Evolutionary conservation across 2,797 vertebrate species (phyloP), one percentile per base, ranked within the genome.

Genomic region (Amazona finschi): DNA sequence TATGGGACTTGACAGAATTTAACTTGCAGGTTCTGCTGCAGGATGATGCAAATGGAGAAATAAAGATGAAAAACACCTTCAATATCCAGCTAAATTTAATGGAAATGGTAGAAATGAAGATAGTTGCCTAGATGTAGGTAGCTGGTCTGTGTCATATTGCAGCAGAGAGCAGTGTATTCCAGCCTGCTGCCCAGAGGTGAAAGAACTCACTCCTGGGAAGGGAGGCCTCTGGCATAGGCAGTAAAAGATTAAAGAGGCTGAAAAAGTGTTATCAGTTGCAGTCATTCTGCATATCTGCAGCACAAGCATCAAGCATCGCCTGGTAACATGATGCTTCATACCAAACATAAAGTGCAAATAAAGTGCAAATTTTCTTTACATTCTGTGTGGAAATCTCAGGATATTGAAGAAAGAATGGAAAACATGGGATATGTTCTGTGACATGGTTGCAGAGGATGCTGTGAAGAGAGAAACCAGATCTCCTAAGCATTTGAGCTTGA

Each of bases 41-140:
- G 89, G 57, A 90, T 90, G 64, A 67, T 84, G 55, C 55, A 85
- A 79, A 88, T 74, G 85, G 76, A 91, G 85, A 90, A 88, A 67
- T 65, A 73, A 61, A 86, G 74, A 67, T 87, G 49, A 74, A 86
- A 93, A 95, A 46, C 88, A 79, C 60, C 55, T 38, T 86, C 41
- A 88, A 76, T 90, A 87, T 87, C 30, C 18, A 57, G 20, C 61
- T 91, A 71, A 92, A 96, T 89, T 90, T 88, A 91, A 85, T 91
- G 85, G 72, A 84, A 83, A 36, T 52, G 41, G 22, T 67, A 74
- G 62, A 87, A 91, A 53, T 53, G 21, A 86, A 78, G 83, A 41
- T 93, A 82, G 81, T 86, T 90, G 73, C 65, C 17, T 84, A 43
- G 74, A 47, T 89, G 36, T 67, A 85, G 71, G 77, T 90, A 82